phyloP scores from a whole-genome alignment of 2,888 invertebrate genomes.

The Creontiades dilutus region DNA sequence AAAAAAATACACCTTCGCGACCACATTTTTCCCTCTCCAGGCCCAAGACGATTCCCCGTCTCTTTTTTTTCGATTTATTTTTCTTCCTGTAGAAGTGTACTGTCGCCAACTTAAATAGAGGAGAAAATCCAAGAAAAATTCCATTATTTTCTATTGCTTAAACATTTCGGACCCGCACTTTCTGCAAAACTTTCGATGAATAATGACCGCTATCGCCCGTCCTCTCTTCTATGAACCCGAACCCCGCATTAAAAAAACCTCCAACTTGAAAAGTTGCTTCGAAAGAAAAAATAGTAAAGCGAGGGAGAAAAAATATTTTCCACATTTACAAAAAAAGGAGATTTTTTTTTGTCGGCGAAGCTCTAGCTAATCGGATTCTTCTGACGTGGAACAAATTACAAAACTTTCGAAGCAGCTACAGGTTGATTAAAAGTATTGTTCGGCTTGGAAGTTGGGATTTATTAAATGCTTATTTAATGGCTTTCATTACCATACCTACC shows the following conservation, averaged over 20 bases:
- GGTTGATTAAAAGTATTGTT: neutral
- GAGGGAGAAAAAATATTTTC: neutral
- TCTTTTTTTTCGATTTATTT: neutral
- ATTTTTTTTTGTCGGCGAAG: neutral
- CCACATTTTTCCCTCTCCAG: neutral
- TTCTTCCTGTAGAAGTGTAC: too few relatives aligned
- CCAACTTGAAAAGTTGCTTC: neutral
- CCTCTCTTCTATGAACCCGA: neutral
- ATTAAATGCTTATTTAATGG: too few relatives aligned
- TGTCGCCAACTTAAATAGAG: neutral
- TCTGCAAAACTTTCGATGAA: neutral
- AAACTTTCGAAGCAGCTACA: neutral
- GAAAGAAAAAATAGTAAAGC: neutral
- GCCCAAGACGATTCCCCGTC: neutral
- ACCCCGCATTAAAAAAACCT: neutral
- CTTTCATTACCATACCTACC: too few relatives aligned
- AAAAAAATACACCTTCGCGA: constrained; percentile 9
- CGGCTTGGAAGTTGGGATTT: neutral
- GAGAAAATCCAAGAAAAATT: neutral
- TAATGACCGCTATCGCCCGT: neutral
- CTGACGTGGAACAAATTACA: constrained; percentile 1
- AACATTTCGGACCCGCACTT: neutral
- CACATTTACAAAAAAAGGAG: neutral
- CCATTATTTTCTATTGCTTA: neutral
- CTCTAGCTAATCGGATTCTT: neutral